These are phyloP conservation scores for Hippocampus comes DNA, from an alignment of 2,113 vertebrate genomes.

Conservation along the genomic window DNA sequence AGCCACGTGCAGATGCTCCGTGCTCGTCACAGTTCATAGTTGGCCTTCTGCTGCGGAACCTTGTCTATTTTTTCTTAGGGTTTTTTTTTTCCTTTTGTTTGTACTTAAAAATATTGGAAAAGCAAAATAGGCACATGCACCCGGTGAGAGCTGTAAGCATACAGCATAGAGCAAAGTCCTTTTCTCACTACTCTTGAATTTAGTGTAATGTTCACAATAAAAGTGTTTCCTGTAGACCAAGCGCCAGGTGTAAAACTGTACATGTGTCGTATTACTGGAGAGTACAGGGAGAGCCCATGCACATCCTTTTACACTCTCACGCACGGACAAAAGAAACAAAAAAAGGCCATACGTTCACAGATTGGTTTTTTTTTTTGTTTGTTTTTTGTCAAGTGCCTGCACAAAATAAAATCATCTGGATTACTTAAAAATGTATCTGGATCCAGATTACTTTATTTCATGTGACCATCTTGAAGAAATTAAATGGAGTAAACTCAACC, in stretches of 20 bases:
- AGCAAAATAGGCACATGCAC: too few relatives aligned
- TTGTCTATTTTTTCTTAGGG: not conserved
- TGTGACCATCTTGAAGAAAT: too few relatives aligned
- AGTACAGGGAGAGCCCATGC: constrained; percentile 41
- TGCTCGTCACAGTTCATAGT: not conserved
- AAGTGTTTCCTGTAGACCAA: constrained; percentile 52
- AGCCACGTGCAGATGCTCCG: not conserved
- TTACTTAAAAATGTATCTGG: too few relatives aligned
- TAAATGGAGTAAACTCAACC: too few relatives aligned
- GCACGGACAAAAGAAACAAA: not conserved
- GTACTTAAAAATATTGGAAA: too few relatives aligned
- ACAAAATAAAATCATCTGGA: too few relatives aligned
- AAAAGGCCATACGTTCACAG: constrained; percentile 15
- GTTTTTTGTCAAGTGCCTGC: too few relatives aligned
- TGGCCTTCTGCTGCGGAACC: not conserved
- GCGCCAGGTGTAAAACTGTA: constrained; percentile 23
- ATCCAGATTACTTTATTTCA: too few relatives aligned
- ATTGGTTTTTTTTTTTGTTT: too few relatives aligned
- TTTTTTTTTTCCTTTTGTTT: too few relatives aligned
- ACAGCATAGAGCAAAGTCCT: constrained; percentile 28
- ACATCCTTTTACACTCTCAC: constrained; percentile 28
- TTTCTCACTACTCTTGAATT: constrained; percentile 27
- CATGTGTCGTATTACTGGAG: constrained; percentile 28
- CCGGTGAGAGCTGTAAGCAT: too few relatives aligned
- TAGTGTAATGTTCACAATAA: constrained; percentile 47